Percentiles rank a stretch among this genome's conserved stretches.
These are phyloP conservation scores for Anarhynchus alexandrinus DNA, from an alignment of 2,113 vertebrate species.

Conservation along the genomic window DNA sequence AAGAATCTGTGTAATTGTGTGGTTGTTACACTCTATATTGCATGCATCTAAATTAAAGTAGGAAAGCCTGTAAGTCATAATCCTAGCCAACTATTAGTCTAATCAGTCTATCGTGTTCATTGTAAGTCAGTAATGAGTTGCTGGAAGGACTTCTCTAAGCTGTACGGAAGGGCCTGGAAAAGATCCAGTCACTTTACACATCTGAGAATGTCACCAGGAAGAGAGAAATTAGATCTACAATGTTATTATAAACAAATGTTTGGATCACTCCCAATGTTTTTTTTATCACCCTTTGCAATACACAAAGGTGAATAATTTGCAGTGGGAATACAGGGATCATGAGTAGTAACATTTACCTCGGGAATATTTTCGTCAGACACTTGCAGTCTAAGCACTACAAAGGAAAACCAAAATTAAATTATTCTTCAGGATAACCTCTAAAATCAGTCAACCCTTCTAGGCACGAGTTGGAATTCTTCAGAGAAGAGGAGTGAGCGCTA, in stretches of 20 bases:
- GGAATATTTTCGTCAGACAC: background rate
- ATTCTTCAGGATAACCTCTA: background rate
- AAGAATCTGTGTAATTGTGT: background rate
- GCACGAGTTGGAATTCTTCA: background rate
- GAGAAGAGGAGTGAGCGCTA: background rate
- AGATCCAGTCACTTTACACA: background rate
- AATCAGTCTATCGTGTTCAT: background rate
- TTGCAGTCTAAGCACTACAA: background rate
- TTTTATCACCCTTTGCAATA: background rate
- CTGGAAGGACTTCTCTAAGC: background rate
- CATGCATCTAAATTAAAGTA: background rate
- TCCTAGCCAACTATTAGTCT: background rate
- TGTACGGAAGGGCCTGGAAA: background rate
- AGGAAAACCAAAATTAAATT: background rate
- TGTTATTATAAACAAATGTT: background rate
- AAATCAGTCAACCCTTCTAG: background rate
- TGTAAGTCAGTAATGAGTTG: background rate
- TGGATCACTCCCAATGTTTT: accelerated
- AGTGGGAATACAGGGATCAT: background rate
- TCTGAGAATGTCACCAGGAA: background rate
- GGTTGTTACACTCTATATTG: background rate
- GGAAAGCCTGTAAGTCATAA: background rate
- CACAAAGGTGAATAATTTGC: background rate
- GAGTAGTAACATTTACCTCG: background rate
- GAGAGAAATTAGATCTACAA: background rate